Evolutionary conservation across 2,888 invertebrate genomes (phyloP), one percentile per base, ranked within the genome.

Genomic region (Parnassius mnemosyne): DNA sequence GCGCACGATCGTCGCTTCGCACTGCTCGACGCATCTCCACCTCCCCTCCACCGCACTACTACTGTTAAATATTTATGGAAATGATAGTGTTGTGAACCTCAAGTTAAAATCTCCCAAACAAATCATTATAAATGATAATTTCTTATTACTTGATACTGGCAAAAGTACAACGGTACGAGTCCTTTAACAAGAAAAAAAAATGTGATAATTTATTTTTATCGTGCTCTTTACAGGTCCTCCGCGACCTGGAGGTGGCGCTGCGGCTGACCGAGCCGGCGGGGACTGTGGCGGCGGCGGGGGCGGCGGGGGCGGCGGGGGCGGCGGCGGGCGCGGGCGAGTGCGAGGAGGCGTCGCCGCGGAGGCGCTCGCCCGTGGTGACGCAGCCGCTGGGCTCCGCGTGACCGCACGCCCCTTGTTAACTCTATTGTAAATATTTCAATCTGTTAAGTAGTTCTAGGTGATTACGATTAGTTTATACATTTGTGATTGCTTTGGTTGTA

Each of bases 231-330:
- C 83, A 87, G 87, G 96, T 98, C 79, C 93, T 98, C 79, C 95
- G 96, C 75, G 98, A 98, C 92, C 93, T 98, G 80, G 97, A 97
- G 84, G 93, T 96, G 83, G 97, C 97, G 79, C 92, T 97, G 75
- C 93, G 94, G 56, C 88, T 94, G 72, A 91, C 93, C 67, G 93
- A 93, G 73, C 75, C 80, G 74, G 80, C 73, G 67, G 76, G 70
- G 71, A 77, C 68, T 58, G 73, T 61, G 72, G 74, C 57, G 76
- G 43, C 73, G 1, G 67, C 78, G 79, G 69, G 92, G 93, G 25
- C 59, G 72, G 61, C 5, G n/a, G 46, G 5, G 72, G 73, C 57
- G 77, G 44, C 73, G 65, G 64, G 44, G 60, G 51, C 25, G 65
- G 64, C 56, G 85, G 73, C 66, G 25, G 75, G 69, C 85, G 93